Evolutionary conservation across 1,140 invertebrate species (phyloP), one percentile per base, ranked within the genome.

Genomic region (Thaumetopoea pityocampa): DNA sequence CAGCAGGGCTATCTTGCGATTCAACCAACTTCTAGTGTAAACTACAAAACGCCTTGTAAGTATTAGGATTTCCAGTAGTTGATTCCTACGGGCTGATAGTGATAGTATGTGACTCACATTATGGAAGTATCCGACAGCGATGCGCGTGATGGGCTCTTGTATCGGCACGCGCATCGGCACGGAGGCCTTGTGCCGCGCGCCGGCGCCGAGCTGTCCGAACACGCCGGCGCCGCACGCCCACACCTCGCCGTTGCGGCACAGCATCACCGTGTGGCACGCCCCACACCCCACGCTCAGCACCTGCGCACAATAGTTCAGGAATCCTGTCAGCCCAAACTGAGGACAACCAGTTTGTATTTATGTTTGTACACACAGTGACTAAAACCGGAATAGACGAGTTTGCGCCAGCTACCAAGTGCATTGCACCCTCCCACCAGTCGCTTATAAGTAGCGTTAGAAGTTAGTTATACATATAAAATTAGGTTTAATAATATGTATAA

Each of bases 41-140:
- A n/a, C n/a, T n/a, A n/a, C n/a, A n/a, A n/a, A n/a, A n/a, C n/a
- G n/a, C n/a, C n/a, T n/a, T n/a, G n/a, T n/a, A n/a, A n/a, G n/a
- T n/a, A n/a, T n/a, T n/a, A 20, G 19, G 19, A 20, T 20, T 17
- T 15, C 0, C 12, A 32, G 9, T 17, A 32, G 15, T 17, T 17
- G 12, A 29, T 12, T 33, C 2, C 19, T 1, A 18, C 1, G 8
- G 10, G 5, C 5, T 27, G 2, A 27, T 5, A 27, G 0, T 27
- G 10, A 1, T 27, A 7, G 5, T 22, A 2, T 11, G 5, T 1
- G 8, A 63, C 63, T 52, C 32, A 80, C 76, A 36, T 61, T 79
- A 22, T 81, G 74, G 28, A 81, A 81, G 36, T 82, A 79, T 4
- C 74, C 74, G 0, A 62, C 66, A 4, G 78, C 70, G 34, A 79